Evolutionary conservation across 2,797 vertebrate genomes (phyloP), one percentile per base, ranked within the genome.

Genomic region (Glossophaga mutica): DNA sequence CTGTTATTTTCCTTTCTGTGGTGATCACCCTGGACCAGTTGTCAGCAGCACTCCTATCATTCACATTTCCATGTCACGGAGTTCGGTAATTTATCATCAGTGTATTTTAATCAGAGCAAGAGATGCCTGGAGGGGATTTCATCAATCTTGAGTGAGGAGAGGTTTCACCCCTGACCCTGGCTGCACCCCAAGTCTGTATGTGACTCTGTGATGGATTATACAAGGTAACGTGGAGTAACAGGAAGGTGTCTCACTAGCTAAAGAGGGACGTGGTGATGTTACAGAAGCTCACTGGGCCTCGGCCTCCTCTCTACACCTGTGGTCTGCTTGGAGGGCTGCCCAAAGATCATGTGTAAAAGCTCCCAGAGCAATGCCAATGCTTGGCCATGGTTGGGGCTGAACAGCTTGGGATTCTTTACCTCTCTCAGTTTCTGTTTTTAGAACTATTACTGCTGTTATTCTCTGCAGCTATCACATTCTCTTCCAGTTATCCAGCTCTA

Each of bases 71-170:
- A 26, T n/a, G 70, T 81, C 79, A 92, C 76, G 32, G 62, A 88
- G 32, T 67, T 91, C 82, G 62, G 29, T 94, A 76, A 95, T 94
- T 94, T 92, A 83, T 96, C 86, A 92, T 68, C 39, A 12, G 39
- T 86, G 22, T n/a, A 62, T 86, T 97, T 96, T 94, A 97, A 96
- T 96, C 85, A 95, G 62, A 93, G 81, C 39, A 92, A 87, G 62
- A 93, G 68, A 90, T 70, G 67, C 62, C 84, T 18, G 26, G 24
- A 84, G 82, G 76, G 55, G 52, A 88, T 89, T 88, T 91, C 78
- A 96, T 97, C 88, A 86, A 6, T 96, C 88, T 96, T 82, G n/a
- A 86, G n/a, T 65, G 65, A 79, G 46, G 46, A 81, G 34, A 79
- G 55, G 29, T 77, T 82, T 95, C 88, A 94, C 67, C 79, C 76